Evolutionary conservation across 1,140 invertebrate genomes (phyloP), one percentile per base, ranked within the genome.

Genomic region (Drosophila biarmipes): DNA sequence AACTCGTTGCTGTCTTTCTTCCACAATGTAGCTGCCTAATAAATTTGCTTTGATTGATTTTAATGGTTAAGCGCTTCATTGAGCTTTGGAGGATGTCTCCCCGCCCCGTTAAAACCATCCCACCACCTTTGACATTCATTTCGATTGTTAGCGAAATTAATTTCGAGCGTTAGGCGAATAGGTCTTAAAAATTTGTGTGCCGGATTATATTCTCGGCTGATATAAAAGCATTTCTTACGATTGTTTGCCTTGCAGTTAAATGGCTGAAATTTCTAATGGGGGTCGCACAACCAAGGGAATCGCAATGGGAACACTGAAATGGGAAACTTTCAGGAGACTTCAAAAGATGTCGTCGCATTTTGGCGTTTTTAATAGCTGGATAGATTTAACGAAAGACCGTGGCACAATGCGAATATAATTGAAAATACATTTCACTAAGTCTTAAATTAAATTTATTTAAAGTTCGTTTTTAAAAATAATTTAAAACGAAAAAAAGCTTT

Each of bases 1-100:
- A 78, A 57, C 51, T 56, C 59, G 31, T 66, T 6, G 51, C 73
- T 74, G 10, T 58, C 51, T 31, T 35, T 48, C n/a, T 10, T 11
- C n/a, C 62, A 84, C 82, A 86, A 75, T 86, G 82, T 86, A 81
- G 78, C 74, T 78, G 78, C 79, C 78, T 82, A 87, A 86, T 86
- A 87, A 89, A 87, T 90, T 77, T 84, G 73, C 84, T 87, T 90
- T 90, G 87, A 90, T 90, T 90, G 87, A 90, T 90, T 90, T 90
- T 90, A 90, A 90, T 90, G 87, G 81, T 87, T 80, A 87, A 84
- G 89, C 89, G 87, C 87, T 82, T 82, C 86, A 90, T 90, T 90
- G 86, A 64, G 79, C 73, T 72, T 72, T 80, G 56, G 61, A 84
- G 84, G 73, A 82, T 79, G 75, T 71, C 48, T 46, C 45, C 2